Base-by-base conservation (phyloP, 2,113 vertebrate genomes). In the Platichthys stellatus region DNA sequence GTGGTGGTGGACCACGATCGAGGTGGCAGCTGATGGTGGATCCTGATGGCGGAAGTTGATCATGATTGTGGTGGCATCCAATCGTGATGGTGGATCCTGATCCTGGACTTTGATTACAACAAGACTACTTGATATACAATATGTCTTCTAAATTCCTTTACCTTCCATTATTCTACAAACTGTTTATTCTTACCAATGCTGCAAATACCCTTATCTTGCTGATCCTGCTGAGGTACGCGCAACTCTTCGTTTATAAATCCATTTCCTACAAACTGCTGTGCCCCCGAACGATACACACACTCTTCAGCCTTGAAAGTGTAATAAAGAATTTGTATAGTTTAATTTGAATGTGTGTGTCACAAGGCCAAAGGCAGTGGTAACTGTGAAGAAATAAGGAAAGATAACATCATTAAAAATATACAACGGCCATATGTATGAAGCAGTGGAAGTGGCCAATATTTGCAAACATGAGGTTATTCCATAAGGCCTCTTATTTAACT, bases 331-430 rank as follows among this genome's bases (percentile, higher is more conserved):
- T 1, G 83, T 75, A 60, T 65, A 64, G 64, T 24, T 77, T 56
- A 24, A 65, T 63, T 86, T 83, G 15, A 62, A 58, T 85, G 76
- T 54, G 8, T 14, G 1, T n/a, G 31, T 61, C 74, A 2, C 63
- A 6, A 45, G 31, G 31, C 23, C 31, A 58, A 40, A 45, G 18
- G 75, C 15, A 49, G 69, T 35, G 38, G 60, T 59, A 81, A 58
- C 23, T 13, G 21, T 17, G 40, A 23, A 21, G 68, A 63, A 89
- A 85, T 43, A 11, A 43, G 40, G 12, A 43, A 43, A 62, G 43
- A 85, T 59, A 79, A 86, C 74, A 88, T 69, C 5, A 31, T 87
- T 83, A 83, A 85, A 83, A 83, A 74, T 26, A 54, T 24, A 74
- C 38, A 56, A 64, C 58, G 40, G 47, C 1, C 45, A 13, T 21